Evolutionary conservation across 2,888 invertebrate genomes (phyloP).

Genomic region (Drosophila nigricruria): DNA sequence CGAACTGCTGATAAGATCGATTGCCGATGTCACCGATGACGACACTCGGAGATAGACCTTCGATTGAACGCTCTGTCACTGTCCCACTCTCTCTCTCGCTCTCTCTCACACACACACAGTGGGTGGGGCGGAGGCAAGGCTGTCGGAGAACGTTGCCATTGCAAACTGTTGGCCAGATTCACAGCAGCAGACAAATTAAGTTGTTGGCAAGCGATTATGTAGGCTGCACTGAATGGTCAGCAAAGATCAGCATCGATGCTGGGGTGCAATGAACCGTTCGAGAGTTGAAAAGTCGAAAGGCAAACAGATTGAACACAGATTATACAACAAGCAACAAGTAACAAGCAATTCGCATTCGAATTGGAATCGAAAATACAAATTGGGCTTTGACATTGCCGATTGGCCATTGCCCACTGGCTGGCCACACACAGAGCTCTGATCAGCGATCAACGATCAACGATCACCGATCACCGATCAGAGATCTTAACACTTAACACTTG

Average conservation of each 20-base stretch:
- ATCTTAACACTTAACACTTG: constrained; percentile 35
- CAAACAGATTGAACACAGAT: constrained; percentile 18
- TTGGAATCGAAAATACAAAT: constrained; percentile 15
- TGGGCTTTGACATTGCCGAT: constrained; percentile 36
- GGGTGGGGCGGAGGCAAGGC: background rate
- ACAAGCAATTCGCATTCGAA: constrained; percentile 16
- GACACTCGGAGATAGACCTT: constrained; percentile 31
- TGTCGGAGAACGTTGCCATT: constrained; percentile 13
- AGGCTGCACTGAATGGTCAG: constrained; percentile 10
- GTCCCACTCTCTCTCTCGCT: background rate
- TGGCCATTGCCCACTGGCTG: constrained; percentile 5
- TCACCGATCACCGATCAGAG: constrained; percentile 12
- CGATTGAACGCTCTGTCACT: constrained; percentile 22
- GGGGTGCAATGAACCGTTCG: constrained; percentile 44
- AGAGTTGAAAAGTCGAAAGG: constrained; percentile 35
- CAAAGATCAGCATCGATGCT: constrained; percentile 12
- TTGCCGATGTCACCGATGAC: constrained; percentile 28
- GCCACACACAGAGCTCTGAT: constrained; percentile 17
- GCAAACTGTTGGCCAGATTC: constrained; percentile 15
- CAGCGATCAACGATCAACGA: constrained; percentile 14
- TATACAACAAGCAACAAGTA: constrained; percentile 26
- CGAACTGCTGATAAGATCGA: constrained; percentile 54
- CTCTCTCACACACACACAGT: background rate
- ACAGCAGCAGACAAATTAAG: constrained; percentile 20
- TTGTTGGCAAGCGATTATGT: constrained; percentile 22